phyloP scores from a whole-genome alignment of 2,113 vertebrate species.

The Paradoxurus hermaphroditus region DNA sequence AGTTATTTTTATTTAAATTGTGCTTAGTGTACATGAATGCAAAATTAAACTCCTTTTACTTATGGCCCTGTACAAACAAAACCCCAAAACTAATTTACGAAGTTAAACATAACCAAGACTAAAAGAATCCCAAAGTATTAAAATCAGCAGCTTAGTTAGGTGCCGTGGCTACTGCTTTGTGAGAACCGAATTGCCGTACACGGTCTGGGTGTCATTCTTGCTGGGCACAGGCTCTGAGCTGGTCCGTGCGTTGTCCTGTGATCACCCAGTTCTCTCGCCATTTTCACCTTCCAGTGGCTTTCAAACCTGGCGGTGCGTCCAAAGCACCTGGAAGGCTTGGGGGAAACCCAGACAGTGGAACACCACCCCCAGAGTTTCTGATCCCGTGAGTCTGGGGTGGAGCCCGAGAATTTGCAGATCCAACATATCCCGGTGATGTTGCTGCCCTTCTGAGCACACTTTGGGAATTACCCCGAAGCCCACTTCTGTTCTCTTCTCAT shows the following conservation, averaged over 20 bases:
- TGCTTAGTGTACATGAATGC: not conserved
- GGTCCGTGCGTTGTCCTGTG: accelerated
- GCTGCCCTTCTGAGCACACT: accelerated
- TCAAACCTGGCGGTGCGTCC: not conserved
- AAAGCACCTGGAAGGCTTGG: not conserved
- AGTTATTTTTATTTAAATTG: not conserved
- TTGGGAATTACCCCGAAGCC: not conserved
- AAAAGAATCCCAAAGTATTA: not conserved
- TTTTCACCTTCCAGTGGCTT: not conserved
- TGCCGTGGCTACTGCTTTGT: accelerated
- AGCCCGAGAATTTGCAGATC: not conserved
- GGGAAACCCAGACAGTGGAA: too few relatives aligned
- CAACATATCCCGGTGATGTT: not conserved
- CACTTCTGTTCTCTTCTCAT: not conserved
- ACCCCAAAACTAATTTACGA: not conserved
- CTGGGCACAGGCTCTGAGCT: not conserved
- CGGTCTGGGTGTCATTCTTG: accelerated
- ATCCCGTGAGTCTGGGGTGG: not conserved
- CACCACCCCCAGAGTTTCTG: not conserved
- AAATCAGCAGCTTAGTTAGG: not conserved
- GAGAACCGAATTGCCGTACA: accelerated
- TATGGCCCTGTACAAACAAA: not conserved
- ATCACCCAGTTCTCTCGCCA: accelerated
- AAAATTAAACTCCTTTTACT: not conserved
- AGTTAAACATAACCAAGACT: not conserved